Evolutionary conservation across 2,113 vertebrate species (phyloP), one percentile per base, ranked within the genome.

Genomic region (Arvicanthis niloticus): DNA sequence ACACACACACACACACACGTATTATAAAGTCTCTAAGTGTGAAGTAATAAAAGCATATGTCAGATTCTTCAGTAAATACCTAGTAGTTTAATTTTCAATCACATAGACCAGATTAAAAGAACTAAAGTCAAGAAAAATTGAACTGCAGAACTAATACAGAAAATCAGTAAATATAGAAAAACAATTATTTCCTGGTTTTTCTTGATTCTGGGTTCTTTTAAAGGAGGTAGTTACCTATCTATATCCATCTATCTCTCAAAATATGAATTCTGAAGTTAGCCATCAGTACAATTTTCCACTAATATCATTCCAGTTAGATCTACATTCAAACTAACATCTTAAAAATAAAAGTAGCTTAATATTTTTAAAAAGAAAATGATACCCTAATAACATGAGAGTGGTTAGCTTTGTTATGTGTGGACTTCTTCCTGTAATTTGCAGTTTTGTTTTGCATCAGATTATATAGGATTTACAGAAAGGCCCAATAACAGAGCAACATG

Each of bases 191-290:
- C 16, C 31, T 60, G 72, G 11, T n/a, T 88, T 95, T 94, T 51
- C 81, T 84, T 77, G 82, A 42, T 73, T 13, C 48, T 56, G 8
- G 62, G 3, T 91, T 89, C 45, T 89, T 80, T 76, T 37, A 85
- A 93, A 48, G 92, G 67, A 92, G 16, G 42, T 77, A 48, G 34
- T 87, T 51, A 91, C 13, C 48, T 82, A 21, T 73, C 76, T 84
- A 72, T 82, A 58, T 88, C 84, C 45, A 40, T 53, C 65, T 78
- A 53, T 72, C 78, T 92, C 87, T 73, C 31, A 40, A 62, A 29
- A 45, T 51, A 76, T 29, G 10, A 53, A 84, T 82, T 90, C 34
- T 95, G 86, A 91, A 87, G 95, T 56, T 88, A 96, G 60, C 53
- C 12, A 56, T 58, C 16, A 31, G 75, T 60, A 48, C 19, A 53